These are phyloP conservation scores for Oscheius sp. DNA, from an alignment of 2,888 invertebrate species.

Conservation along the genomic window DNA sequence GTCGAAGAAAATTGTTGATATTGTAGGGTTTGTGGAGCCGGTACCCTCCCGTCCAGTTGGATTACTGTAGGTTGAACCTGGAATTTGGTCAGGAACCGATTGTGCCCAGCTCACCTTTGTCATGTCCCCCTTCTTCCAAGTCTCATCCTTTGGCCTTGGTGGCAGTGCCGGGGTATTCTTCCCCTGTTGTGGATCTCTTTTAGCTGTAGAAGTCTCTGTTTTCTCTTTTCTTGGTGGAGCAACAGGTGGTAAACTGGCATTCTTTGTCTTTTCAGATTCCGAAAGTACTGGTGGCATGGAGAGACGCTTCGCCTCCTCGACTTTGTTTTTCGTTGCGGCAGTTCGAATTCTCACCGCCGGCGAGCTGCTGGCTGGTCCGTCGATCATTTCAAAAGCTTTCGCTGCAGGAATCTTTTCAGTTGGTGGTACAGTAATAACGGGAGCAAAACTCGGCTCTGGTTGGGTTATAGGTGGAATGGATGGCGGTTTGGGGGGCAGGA, in stretches of 20 bases:
- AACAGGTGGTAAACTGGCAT: conserved; percentile 1
- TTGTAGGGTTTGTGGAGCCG: background rate
- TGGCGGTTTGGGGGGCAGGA: conserved; percentile 18
- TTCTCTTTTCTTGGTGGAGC: conserved; percentile 27
- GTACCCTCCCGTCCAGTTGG: conserved; percentile 20
- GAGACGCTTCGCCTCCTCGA: conserved; percentile 7
- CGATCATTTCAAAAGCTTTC: background rate
- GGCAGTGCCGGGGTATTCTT: conserved; percentile 5
- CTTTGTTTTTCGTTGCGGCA: background rate
- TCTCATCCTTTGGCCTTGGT: background rate
- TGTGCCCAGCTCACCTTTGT: background rate
- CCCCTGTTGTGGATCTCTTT: background rate
- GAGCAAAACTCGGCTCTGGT: conserved; percentile 7
- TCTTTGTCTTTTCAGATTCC: background rate
- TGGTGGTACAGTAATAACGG: background rate
- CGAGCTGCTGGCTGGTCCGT: background rate
- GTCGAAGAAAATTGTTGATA: background rate
- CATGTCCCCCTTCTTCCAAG: conserved; percentile 16
- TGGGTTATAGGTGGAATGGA: background rate
- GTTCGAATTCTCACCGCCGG: background rate
- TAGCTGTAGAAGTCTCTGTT: background rate
- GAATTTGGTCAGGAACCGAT: background rate
- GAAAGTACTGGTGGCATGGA: background rate
- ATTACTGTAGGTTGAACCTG: conserved; percentile 25
- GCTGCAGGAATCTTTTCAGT: background rate